Evolutionary conservation across 2,113 vertebrate species (phyloP).

Genomic region (Vombatus ursinus): DNA sequence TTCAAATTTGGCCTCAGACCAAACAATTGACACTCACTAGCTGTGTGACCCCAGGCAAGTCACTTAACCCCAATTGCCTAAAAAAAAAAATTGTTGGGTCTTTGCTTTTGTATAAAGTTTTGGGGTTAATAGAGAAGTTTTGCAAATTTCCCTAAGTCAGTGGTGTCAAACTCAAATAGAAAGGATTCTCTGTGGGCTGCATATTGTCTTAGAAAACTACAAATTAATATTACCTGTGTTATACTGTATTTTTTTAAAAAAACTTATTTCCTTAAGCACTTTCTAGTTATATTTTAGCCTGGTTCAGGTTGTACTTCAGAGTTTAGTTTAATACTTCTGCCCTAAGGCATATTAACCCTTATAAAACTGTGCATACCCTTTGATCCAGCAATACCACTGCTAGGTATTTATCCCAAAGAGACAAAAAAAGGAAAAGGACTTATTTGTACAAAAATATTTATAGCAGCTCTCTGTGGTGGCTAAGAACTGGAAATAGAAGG

Average conservation of each 20-base stretch:
- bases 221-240: not conserved
- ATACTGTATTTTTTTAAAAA: not conserved
- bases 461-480: too few relatives aligned
- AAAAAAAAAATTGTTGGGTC: not conserved
- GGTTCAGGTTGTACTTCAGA: not conserved
- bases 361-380: too few relatives aligned
- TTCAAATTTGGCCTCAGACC: too few relatives aligned
- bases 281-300: not conserved
- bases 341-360: not conserved
- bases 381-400: too few relatives aligned
- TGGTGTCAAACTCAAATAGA: not conserved
- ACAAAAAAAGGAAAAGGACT: too few relatives aligned
- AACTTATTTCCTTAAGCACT: not conserved
- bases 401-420: too few relatives aligned
- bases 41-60: too few relatives aligned
- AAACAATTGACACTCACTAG: too few relatives aligned
- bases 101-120: not conserved
- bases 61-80: too few relatives aligned
- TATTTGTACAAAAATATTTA: too few relatives aligned
- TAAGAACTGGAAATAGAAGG: too few relatives aligned
- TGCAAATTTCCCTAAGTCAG: not conserved
- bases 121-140: not conserved
- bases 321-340: not conserved
- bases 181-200: not conserved
- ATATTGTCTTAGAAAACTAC: not conserved